Base-by-base conservation (phyloP, 1,140 invertebrate species). In the Pararge aegeria region DNA sequence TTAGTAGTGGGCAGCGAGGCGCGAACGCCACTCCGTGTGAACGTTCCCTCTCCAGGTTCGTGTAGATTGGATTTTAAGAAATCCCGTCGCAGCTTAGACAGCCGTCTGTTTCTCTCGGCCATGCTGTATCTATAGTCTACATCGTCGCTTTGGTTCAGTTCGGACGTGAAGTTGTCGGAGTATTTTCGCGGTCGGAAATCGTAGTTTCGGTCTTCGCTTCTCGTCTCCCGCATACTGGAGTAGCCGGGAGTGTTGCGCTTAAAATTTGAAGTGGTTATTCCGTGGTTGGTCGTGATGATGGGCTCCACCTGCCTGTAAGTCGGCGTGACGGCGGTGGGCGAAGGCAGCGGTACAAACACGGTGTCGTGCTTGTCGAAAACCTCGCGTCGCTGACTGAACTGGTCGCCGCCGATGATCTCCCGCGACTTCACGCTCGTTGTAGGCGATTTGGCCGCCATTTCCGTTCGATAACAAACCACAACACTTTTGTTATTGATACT, bases 401-500 rank as follows among this genome's bases (percentile, higher is more conserved):
- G 75, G 59, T 87, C 82, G 55, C 69, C 77, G 42, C 87, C 87
- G 72, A 89, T 89, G 66, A 85, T 80, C 78, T 89, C 87, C 51
- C 84, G 80, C 75, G 79, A 87, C 74, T 78, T 85, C 63, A 89
- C 77, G 72, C 83, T 89, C 27, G 75, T 75, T 56, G 86, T 89
- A 73, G 87, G 87, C 78, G 87, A 89, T 83, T 83, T 86, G 53
- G 81, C 77, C 61, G 76, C 73, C 86, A 89, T 89, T 86, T 83
- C 80, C 83, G 81, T 75, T 79, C 77, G 78, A 86, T 86, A 80
- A 86, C 76, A 86, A 84, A 87, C 83, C 83, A 78, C 86, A 89
- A 79, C 82, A 87, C 82, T 83, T 70, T 76, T 83, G 78, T 85
- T 85, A 82, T 86, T 85, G 76, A 81, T 80, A 80, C 83, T 82